These are phyloP conservation scores for Cebidichthys violaceus DNA, from an alignment of 2,113 vertebrate genomes.

Conservation along the genomic window DNA sequence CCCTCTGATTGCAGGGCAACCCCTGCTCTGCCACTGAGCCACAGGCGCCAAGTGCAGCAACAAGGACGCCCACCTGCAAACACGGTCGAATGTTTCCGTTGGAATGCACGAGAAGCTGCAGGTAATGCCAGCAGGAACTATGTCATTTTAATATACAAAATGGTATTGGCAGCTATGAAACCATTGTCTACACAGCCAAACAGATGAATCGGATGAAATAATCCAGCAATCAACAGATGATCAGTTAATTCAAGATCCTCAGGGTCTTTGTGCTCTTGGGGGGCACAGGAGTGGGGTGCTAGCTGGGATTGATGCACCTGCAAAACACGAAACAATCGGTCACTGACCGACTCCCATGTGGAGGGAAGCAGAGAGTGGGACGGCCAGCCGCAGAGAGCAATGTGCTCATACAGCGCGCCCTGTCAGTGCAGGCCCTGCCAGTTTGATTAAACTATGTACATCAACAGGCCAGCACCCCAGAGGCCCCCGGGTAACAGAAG, in stretches of 20 bases:
- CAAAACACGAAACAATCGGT: slow-evolving; percentile 5
- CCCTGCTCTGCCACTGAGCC: too few relatives aligned
- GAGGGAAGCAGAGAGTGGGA: slow-evolving; percentile 26
- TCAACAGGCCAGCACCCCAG: slow-evolving; percentile 57
- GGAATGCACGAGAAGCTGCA: slow-evolving; percentile 10
- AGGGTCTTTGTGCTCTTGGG: slow-evolving; percentile 4
- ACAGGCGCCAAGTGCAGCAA: slow-evolving; percentile 9
- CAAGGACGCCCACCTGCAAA: slow-evolving; percentile 25
- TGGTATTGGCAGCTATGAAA: background rate
- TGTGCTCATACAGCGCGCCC: slow-evolving; percentile 58
- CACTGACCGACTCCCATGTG: slow-evolving; percentile 34
- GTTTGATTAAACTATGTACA: slow-evolving; percentile 70
- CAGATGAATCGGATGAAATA: too few relatives aligned
- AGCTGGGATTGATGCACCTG: slow-evolving; percentile 8
- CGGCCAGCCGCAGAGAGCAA: slow-evolving; percentile 45
- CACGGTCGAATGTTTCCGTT: slow-evolving; percentile 4
- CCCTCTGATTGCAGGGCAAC: too few relatives aligned
- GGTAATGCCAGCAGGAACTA: background rate
- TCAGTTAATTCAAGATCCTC: slow-evolving; percentile 12
- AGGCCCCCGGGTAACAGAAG: slow-evolving; percentile 55
- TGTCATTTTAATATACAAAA: slow-evolving; percentile 25
- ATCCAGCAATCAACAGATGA: slow-evolving; percentile 9
- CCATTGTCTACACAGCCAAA: too few relatives aligned
- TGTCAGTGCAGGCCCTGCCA: slow-evolving; percentile 65
- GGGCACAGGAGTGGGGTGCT: background rate